Evolutionary conservation across 23 tunicate genomes (phyloP), one percentile per base, ranked within the genome.

Genomic region (Phallusia fumigata): DNA sequence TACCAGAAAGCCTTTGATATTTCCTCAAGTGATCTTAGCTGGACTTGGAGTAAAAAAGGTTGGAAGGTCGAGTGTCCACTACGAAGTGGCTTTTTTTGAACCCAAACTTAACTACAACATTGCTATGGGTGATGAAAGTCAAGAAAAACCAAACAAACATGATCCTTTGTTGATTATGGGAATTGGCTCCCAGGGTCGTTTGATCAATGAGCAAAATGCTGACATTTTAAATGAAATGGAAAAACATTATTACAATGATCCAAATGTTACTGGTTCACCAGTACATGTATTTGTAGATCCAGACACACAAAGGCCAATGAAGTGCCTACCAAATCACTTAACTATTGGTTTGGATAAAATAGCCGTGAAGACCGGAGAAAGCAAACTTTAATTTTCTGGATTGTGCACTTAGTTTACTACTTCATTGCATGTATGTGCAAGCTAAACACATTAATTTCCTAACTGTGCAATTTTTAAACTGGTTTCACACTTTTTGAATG

Each of bases 221-320:
- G 35, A 65, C 15, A 64, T 28, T 13, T 40, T 76, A 52, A 52
- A 64, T 13, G 51, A 76, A 35, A 26, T 87, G 81, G 35, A 31
- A 13, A 52, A 75, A 13, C 44, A 81, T 40, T 82, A 64, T 65
- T 12, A 64, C 34, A n/a, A 24, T 19, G 83, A 88, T 19, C 75
- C 91, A 0, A 8, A 74, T 47, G 81, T 65, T n/a, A 31, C 83
- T 44, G 76, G 78, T 0, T 75, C 52, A 36, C 50, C 80, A 19
- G 91, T 88, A 31, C 91, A 88, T 88, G 86, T 78, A 18, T 88
- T 88, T 77, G 78, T 88, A 13, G 91, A 88, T 64, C 33, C 50
- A 18, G 11, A 18, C 1, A 50, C 32, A 21, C 77, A 74, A 24
- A 52, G 52, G 8, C 90, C 90, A 16, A 36, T 81, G 53, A 33